Base-by-base conservation (phyloP, 2,888 invertebrate genomes). In the Ashinkailepas kermadecensis region DNA sequence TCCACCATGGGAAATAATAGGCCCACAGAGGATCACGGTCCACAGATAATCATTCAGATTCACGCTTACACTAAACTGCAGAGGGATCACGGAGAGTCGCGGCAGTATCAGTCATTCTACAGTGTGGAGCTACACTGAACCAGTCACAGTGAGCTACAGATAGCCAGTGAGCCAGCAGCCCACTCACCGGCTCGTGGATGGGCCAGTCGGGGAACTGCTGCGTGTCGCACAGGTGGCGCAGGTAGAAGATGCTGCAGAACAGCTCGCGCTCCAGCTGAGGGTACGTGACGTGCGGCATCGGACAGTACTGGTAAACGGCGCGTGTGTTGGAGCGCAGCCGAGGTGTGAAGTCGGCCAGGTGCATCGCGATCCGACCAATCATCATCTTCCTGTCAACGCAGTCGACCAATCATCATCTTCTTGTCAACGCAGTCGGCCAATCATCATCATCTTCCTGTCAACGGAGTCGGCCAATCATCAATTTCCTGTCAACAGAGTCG, bases 191-290 rank as follows among this genome's bases (percentile, higher is more conserved):
- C 86, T 98, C 95, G 23, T 93, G 92, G 87, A 99, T 97, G 6
- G 97, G 96, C 99, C 99, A 99, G 87, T 97, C 93, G 10, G 98
- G 97, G 89, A 99, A 99, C 85, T 92, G 86, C 58, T 85, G 84
- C 18, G 86, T 87, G 81, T 85, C 86, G 90, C 89, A 87, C 89
- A 91, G 83, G 90, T 87, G 86, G 90, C 90, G 82, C 86, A 99
- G 89, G 89, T 99, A 99, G 90, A 97, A 99, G 88, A 97, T 96
- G 88, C 96, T 96, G 89, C 99, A 99, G 91, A 99, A 99, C 81
- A 99, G 91, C 90, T 99, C 99, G 85, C 93, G 92, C 86, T 97
- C 95, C 85, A 99, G 90, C 88, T 97, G 97, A 58, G 97, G 95
- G 90, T 96, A 99, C 86, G 93, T 91, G 82, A 98, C 93, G 78